phyloP scores from a whole-genome alignment of 2,797 vertebrate genomes.

The Artibeus jamaicensis region DNA sequence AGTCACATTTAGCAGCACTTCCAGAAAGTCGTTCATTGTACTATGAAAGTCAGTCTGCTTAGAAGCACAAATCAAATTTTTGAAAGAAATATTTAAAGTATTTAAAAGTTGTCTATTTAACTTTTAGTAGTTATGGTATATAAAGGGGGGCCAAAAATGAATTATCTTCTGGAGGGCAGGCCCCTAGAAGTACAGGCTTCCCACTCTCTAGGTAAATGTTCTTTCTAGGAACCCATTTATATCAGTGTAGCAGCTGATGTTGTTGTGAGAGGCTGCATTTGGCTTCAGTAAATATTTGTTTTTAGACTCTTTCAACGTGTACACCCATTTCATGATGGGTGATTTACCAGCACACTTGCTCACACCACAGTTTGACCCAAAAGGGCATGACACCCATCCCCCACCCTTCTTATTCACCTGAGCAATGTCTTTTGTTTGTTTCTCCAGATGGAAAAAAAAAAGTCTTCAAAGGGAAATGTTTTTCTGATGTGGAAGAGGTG shows the following conservation, averaged over 20 bases:
- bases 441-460: background rate
- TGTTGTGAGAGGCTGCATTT: background rate
- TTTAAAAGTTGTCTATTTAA: slow-evolving; percentile 23
- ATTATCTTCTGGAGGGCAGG: background rate
- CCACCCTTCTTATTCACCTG: background rate
- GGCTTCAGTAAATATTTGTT: background rate
- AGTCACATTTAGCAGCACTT: background rate
- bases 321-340: background rate
- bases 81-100: background rate
- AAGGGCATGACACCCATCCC: background rate
- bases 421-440: background rate
- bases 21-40: background rate
- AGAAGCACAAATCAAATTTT: slow-evolving; percentile 15
- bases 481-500: background rate
- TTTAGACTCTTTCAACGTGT: background rate
- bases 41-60: background rate
- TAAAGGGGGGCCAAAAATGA: background rate
- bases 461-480: background rate
- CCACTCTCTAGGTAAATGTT: background rate
- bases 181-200: background rate
- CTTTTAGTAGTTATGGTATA: background rate
- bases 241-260: too few relatives aligned
- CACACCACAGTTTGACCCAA: background rate
- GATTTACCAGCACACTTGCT: background rate
- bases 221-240: background rate